Percentiles rank a stretch among this genome's conserved stretches.
These are phyloP conservation scores for Hydractinia symbiolongicarpus DNA, from an alignment of 30 jellyfish, hydroid and myxozoan genomes.

Conservation along the genomic window DNA sequence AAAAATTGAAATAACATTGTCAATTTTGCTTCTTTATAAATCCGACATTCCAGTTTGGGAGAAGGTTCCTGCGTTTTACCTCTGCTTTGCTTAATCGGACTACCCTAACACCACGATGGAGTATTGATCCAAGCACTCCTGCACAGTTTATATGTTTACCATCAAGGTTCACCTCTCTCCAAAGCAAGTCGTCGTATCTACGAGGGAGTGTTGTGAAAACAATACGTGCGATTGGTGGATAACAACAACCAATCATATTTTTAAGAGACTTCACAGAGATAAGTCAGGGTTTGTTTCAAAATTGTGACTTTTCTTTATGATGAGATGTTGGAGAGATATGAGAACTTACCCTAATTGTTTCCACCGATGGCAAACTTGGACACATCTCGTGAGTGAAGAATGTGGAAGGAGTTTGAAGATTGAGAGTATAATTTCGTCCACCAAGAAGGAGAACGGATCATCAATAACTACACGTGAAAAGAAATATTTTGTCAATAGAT, in stretches of 20 bases:
- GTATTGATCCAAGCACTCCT: constrained; percentile 32
- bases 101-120: constrained; percentile 33
- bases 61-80: neutral
- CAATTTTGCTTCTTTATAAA: too few relatives aligned
- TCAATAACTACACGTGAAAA: neutral
- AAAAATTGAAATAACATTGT: too few relatives aligned
- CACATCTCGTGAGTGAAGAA: constrained; percentile 10
- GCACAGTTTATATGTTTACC: constrained; percentile 11
- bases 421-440: constrained; percentile 24
- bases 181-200: constrained; percentile 22
- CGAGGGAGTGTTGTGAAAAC: neutral
- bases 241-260: too few relatives aligned
- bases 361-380: constrained; percentile 33
- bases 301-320: too few relatives aligned
- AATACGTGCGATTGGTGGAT: neutral
- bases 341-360: constrained; percentile 28
- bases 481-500: too few relatives aligned
- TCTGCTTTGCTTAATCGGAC: constrained; percentile 35
- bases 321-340: neutral
- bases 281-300: too few relatives aligned
- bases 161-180: constrained; percentile 26
- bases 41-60: too few relatives aligned
- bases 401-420: constrained; percentile 17
- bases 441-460: neutral
- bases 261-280: too few relatives aligned